phyloP scores from a whole-genome alignment of 2,113 vertebrate genomes.

The Colius striatus region DNA sequence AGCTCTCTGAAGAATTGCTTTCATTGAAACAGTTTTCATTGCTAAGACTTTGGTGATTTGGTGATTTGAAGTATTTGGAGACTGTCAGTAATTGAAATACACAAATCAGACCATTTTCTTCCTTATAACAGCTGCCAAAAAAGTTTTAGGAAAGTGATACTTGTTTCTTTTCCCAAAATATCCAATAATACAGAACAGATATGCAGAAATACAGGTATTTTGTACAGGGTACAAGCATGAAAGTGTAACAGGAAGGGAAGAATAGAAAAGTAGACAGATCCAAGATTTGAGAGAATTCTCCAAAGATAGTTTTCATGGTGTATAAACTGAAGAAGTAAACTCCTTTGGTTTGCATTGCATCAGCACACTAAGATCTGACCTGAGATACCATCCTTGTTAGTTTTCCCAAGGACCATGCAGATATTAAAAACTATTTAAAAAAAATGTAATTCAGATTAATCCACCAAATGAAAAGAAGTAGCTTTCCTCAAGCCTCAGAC shows the following conservation, averaged over 20 bases:
- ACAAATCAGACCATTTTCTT: background rate
- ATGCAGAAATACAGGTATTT: background rate
- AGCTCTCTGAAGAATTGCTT: background rate
- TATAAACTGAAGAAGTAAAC: background rate
- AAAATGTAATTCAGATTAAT: background rate
- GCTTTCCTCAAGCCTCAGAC: background rate
- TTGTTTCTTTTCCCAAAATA: background rate
- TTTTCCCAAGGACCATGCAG: background rate
- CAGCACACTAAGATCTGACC: background rate
- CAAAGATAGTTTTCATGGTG: background rate
- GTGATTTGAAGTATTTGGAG: background rate
- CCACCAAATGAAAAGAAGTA: background rate
- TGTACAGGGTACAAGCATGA: background rate
- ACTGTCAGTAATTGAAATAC: background rate
- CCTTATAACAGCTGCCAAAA: background rate
- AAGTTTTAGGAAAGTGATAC: background rate
- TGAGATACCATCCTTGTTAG: background rate
- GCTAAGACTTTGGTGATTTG: conserved; percentile 13
- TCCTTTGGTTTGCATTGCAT: background rate
- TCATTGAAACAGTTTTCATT: background rate
- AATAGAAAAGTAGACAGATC: background rate
- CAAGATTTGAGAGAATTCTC: background rate
- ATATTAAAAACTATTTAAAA: background rate
- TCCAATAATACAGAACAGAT: background rate
- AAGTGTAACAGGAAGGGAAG: background rate